These are phyloP conservation scores for Eira barbara DNA, from an alignment of 2,113 vertebrate genomes.

Conservation along the genomic window DNA sequence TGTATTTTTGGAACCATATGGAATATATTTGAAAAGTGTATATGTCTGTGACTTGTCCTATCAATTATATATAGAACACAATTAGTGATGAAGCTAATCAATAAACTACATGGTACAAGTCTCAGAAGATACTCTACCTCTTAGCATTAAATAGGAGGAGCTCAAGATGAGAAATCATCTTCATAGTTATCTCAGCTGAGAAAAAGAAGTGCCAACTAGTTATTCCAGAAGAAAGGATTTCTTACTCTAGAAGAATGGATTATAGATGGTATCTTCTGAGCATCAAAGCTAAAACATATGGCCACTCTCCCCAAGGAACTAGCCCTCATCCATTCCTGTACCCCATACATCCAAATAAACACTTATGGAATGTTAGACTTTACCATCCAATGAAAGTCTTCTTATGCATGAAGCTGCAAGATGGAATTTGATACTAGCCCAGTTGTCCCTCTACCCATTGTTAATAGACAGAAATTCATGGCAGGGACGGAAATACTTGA, in stretches of 20 bases:
- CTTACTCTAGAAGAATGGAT: background rate
- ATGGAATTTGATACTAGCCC: background rate
- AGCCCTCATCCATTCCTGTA: background rate
- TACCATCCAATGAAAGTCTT: background rate
- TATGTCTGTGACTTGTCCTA: background rate
- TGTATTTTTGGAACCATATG: background rate
- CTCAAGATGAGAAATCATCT: background rate
- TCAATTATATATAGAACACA: background rate
- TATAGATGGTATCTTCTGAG: background rate
- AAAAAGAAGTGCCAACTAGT: background rate
- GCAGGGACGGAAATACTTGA: background rate
- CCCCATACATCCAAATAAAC: background rate
- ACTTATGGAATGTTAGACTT: background rate
- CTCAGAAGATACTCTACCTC: background rate
- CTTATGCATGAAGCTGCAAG: background rate
- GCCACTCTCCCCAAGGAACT: background rate
- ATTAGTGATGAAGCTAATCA: background rate
- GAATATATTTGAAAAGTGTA: background rate
- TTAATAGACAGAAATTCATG: background rate
- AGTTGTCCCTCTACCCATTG: background rate
- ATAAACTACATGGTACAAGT: background rate
- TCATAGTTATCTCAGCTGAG: background rate
- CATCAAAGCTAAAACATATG: background rate
- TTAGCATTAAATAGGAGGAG: background rate
- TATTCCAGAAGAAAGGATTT: background rate